Percentiles rank a stretch among this genome's conserved stretches.
phyloP scores from a whole-genome alignment of 2,888 invertebrate species.

The Mythimna lalbum region DNA sequence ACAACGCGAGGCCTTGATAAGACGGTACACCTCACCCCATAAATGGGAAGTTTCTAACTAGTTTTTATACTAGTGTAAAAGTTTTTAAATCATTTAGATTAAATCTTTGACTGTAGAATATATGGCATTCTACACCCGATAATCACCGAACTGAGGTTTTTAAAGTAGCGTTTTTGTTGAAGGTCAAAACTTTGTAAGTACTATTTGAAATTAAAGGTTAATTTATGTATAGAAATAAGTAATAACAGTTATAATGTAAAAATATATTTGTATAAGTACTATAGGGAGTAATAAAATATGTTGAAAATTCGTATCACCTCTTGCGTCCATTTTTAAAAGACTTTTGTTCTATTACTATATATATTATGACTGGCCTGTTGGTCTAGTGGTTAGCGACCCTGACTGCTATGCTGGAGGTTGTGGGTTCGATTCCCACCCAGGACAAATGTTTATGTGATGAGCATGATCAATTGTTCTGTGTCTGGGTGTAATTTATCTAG shows the following conservation, averaged over 20 bases:
- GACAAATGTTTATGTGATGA: too few species aligned
- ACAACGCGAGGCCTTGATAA: constrained; percentile 18
- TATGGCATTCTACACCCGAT: too few species aligned
- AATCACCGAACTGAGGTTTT: too few species aligned
- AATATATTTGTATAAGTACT: neutral
- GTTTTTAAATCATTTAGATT: constrained; percentile 9
- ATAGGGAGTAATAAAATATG: neutral
- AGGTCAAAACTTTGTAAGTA: too few species aligned
- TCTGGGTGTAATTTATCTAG: too few species aligned
- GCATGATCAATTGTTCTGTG: too few species aligned
- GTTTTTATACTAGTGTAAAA: constrained; percentile 5
- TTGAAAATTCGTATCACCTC: neutral
- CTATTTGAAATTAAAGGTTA: neutral
- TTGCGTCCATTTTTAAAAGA: neutral
- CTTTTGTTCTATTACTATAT: constrained; percentile 12
- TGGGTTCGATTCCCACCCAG: too few species aligned
- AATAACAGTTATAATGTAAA: neutral
- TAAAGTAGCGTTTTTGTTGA: too few species aligned
- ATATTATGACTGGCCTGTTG: too few species aligned
- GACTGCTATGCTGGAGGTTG: too few species aligned
- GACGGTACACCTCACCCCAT: constrained; percentile 19
- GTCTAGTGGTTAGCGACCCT: too few species aligned
- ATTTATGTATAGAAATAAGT: too few species aligned
- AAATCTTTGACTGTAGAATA: constrained; percentile 4
- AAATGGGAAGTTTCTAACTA: constrained; percentile 17